Percentiles rank a stretch among this genome's conserved stretches.
Conservation (phyloP, 2,797 vertebrate species). For the Xiphorhynchus erythropygius region DNA sequence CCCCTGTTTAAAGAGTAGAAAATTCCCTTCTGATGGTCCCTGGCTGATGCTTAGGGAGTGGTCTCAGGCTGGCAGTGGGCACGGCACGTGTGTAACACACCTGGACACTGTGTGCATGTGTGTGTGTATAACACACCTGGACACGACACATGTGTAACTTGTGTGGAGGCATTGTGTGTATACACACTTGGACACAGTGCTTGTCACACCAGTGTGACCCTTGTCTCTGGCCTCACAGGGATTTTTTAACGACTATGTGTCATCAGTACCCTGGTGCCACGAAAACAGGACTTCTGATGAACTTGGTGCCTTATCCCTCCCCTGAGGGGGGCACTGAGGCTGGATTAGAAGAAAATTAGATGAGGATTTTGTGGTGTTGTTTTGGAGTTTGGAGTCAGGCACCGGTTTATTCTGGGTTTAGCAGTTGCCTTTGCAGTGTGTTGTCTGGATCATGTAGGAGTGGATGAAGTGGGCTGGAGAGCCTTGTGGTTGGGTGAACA, state of each 20-base stretch:
- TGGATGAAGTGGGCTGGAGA: background rate
- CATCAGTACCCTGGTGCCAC: fast-evolving
- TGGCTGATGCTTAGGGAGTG: background rate
- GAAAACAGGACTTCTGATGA: background rate
- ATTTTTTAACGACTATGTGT: background rate
- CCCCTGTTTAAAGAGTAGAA: background rate
- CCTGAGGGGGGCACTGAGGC: background rate
- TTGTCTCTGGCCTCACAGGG: background rate
- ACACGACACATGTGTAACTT: background rate
- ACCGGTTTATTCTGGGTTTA: background rate
- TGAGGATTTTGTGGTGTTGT: background rate
- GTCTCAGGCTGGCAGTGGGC: background rate
- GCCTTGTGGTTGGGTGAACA: background rate
- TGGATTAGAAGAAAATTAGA: background rate
- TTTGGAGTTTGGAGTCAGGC: background rate
- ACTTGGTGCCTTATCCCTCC: background rate
- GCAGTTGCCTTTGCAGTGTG: background rate
- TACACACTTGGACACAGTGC: background rate
- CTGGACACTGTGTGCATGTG: background rate
- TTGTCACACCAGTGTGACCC: background rate
- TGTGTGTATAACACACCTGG: background rate
- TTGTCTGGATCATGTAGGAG: background rate
- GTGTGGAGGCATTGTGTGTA: background rate
- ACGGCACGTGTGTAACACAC: fast-evolving
- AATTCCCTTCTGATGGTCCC: fast-evolving